These are phyloP conservation scores for Papilio helenus DNA, from an alignment of 1,140 invertebrate species.

Conservation along the genomic window DNA sequence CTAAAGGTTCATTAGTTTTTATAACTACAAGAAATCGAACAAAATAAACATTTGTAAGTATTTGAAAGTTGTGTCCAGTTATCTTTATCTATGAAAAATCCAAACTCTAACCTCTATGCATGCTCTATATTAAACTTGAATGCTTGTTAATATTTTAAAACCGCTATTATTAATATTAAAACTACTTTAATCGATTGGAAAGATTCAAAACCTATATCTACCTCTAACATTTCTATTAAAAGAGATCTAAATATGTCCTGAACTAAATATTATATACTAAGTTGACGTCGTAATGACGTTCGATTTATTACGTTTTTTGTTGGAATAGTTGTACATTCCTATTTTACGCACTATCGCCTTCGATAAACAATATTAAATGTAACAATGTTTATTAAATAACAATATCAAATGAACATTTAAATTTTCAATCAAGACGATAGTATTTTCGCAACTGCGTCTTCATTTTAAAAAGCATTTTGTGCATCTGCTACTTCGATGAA, in stretches of 20 bases:
- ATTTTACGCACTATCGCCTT: not conserved
- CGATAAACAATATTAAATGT: not conserved
- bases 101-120: constrained; percentile 67
- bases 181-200: constrained; percentile 54
- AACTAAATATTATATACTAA: constrained; percentile 21
- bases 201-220: constrained; percentile 51
- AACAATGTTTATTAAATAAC: not conserved
- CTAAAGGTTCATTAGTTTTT: too few species aligned
- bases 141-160: constrained; percentile 53
- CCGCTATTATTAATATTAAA: constrained; percentile 51
- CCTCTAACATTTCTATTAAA: constrained; percentile 46
- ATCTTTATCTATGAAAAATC: constrained; percentile 69
- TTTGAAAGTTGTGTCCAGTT: constrained; percentile 58
- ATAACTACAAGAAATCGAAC: too few species aligned
- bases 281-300: not conserved
- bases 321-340: not conserved
- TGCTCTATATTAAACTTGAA: constrained; percentile 62
- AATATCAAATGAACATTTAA: not conserved
- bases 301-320: not conserved
- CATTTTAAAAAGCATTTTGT: constrained; percentile 16
- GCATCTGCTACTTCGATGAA: constrained; percentile 6
- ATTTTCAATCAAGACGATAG: not conserved
- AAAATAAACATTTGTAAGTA: constrained; percentile 32
- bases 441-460: not conserved
- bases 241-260: constrained; percentile 47